A percentile compares a stretch with the other conserved stretches of the same genome.
phyloP scores from a whole-genome alignment of 2,113 vertebrate genomes.

The Poecile atricapillus region DNA sequence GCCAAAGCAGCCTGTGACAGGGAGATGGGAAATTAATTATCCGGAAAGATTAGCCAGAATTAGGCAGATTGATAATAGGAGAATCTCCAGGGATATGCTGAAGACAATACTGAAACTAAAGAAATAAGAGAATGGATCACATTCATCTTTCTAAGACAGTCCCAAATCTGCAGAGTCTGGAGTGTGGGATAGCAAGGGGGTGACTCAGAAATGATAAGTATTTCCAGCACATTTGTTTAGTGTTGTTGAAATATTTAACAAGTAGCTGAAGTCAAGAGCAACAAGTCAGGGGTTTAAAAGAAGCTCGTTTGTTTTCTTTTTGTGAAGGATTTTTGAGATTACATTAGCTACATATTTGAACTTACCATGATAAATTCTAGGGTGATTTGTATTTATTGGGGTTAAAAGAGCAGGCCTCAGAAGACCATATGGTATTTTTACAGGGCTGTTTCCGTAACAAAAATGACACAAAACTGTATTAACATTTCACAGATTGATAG shows the following conservation, averaged over 20 bases:
- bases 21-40: background rate
- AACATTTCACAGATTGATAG: slow-evolving; percentile 44
- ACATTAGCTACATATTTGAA: slow-evolving; percentile 55
- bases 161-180: slow-evolving; percentile 13
- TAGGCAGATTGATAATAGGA: background rate
- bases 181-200: background rate
- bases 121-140: background rate
- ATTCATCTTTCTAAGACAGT: slow-evolving; percentile 2
- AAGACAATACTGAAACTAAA: background rate
- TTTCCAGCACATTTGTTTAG: slow-evolving; percentile 40
- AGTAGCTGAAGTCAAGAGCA: slow-evolving; percentile 53
- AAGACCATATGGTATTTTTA: slow-evolving; percentile 35
- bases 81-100: background rate
- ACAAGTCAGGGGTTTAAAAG: slow-evolving; percentile 23
- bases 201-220: slow-evolving; percentile 27
- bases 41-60: background rate
- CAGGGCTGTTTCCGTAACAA: slow-evolving; percentile 31
- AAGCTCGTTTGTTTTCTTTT: slow-evolving; percentile 56
- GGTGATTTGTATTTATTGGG: slow-evolving; percentile 58
- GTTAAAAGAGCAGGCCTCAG: slow-evolving; percentile 39
- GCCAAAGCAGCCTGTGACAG: background rate
- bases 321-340: slow-evolving; percentile 56
- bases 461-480: slow-evolving; percentile 39
- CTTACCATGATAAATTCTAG: slow-evolving; percentile 26
- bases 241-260: slow-evolving; percentile 42